These are phyloP conservation scores for Bucco capensis DNA, from an alignment of 2,113 vertebrate species.

Conservation along the genomic window DNA sequence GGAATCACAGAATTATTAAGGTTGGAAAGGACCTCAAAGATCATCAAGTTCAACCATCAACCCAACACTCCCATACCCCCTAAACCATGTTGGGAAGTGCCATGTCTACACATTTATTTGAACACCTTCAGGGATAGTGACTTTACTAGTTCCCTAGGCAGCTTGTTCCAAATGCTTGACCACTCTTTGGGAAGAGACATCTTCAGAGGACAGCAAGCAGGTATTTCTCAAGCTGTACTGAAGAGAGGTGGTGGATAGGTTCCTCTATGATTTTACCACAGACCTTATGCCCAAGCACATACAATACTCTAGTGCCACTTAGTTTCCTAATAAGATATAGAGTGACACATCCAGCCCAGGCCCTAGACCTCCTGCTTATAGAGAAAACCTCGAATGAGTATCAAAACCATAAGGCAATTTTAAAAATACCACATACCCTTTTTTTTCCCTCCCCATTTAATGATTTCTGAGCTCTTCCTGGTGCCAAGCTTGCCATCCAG, in stretches of 20 bases:
- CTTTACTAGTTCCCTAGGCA: too few species aligned
- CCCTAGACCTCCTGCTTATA: background rate
- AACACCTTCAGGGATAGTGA: too few species aligned
- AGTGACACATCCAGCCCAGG: background rate
- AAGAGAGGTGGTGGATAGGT: background rate
- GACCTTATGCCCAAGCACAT: background rate
- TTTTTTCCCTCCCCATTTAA: too few species aligned
- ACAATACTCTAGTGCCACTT: background rate
- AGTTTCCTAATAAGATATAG: background rate
- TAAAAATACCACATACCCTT: background rate
- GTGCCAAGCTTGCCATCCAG: background rate
- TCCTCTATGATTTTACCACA: background rate
- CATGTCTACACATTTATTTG: too few species aligned
- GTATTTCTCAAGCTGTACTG: background rate
- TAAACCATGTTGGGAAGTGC: too few species aligned
- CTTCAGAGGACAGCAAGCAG: background rate
- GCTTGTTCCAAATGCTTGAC: too few species aligned
- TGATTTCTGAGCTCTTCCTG: background rate
- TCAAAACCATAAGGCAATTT: background rate
- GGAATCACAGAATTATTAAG: background rate
- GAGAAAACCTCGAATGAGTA: background rate
- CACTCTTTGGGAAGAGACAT: background rate
- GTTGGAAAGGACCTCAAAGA: too few species aligned
- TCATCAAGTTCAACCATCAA: too few species aligned
- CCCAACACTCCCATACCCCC: too few species aligned